Conservation (phyloP, 1,140 invertebrate genomes). For the Drosophila littoralis region DNA sequence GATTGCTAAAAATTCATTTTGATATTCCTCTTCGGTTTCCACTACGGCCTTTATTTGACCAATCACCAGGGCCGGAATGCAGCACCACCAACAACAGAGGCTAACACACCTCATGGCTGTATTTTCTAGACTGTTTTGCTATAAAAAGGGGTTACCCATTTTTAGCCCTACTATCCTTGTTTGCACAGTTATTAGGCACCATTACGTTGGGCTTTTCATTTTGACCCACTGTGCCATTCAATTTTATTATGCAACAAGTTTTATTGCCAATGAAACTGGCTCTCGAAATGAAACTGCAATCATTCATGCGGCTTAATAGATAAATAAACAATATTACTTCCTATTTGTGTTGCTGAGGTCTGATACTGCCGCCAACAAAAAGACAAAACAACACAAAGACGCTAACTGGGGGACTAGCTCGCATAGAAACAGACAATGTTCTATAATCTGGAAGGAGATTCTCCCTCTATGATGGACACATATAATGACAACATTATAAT, state of each 20-base stretch:
- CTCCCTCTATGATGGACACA: no score
- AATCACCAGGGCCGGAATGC: not conserved
- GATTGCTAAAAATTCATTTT: not conserved
- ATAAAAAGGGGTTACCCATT: not conserved
- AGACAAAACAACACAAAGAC: no score
- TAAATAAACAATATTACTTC: no score
- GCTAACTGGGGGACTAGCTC: no score
- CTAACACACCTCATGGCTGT: slow-evolving; percentile 13
- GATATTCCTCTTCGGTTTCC: not conserved
- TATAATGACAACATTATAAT: no score
- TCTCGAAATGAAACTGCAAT: no score
- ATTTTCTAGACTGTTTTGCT: slow-evolving; percentile 4
- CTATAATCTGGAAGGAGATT: no score
- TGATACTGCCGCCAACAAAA: no score
- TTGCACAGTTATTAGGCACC: slow-evolving; percentile 13
- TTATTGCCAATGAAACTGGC: not conserved
- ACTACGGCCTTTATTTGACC: not conserved
- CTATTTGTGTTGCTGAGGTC: no score
- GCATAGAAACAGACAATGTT: no score
- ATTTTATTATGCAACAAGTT: not conserved
- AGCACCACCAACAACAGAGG: not conserved
- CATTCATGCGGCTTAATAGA: no score
- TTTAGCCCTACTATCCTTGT: not conserved
- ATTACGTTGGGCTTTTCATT: not conserved
- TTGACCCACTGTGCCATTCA: not conserved